These are phyloP conservation scores for Carassius auratus DNA, from an alignment of 2,113 vertebrate genomes.

Conservation along the genomic window DNA sequence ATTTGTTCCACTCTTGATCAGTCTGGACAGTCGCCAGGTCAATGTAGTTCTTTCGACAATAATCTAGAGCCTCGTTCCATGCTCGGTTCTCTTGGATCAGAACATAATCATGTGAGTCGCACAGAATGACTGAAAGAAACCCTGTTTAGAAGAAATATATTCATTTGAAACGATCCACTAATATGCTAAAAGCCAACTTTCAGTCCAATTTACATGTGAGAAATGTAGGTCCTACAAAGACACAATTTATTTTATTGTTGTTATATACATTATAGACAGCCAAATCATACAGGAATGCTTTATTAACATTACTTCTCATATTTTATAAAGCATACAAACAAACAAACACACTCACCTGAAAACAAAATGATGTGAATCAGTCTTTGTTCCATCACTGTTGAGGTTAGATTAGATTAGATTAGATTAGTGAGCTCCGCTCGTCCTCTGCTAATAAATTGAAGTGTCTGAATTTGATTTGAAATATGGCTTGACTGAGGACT, in stretches of 20 bases:
- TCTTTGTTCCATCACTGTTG: neutral
- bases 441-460: neutral
- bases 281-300: no score
- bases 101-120: neutral
- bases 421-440: neutral
- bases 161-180: neutral
- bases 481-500: neutral
- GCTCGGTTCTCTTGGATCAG: neutral
- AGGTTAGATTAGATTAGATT: neutral
- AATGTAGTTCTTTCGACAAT: neutral
- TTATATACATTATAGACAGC: no score
- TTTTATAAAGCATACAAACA: no score
- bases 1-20: neutral
- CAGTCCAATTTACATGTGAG: neutral
- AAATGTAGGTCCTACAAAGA: neutral
- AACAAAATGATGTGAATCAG: neutral
- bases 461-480: neutral
- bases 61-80: neutral
- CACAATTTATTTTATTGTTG: neutral
- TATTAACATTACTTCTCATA: no score
- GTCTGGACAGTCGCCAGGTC: neutral
- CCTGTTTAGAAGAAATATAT: neutral
- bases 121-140: neutral
- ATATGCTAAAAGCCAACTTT: neutral
- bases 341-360: neutral